These are phyloP conservation scores for Avahi laniger DNA, from an alignment of 2,797 vertebrate species.

Conservation along the genomic window DNA sequence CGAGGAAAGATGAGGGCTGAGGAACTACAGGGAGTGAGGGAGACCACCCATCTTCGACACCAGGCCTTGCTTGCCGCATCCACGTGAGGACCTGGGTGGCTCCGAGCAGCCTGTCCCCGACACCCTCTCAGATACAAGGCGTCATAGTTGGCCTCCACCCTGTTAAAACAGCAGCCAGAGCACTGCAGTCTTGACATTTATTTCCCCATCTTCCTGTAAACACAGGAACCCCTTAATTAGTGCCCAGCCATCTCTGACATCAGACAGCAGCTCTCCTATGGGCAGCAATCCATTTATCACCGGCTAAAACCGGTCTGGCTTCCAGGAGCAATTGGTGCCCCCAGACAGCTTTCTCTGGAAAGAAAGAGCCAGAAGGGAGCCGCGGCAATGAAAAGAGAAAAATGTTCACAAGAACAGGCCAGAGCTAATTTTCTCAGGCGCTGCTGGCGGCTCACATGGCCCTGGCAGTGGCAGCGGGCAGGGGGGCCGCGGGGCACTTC, in stretches of 20 bases:
- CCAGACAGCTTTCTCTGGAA: conserved; percentile 27
- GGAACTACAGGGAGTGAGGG: not conserved
- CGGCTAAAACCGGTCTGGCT: not conserved
- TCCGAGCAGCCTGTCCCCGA: not conserved
- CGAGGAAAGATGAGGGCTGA: not conserved
- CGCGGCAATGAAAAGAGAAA: not conserved
- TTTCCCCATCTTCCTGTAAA: conserved; percentile 62
- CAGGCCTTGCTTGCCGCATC: not conserved
- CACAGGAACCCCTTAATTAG: conserved; percentile 64
- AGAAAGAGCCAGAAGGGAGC: conserved; percentile 23
- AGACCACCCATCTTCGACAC: not conserved
- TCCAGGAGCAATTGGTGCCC: conserved; percentile 36
- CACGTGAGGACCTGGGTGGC: not conserved
- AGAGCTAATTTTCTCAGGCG: not conserved
- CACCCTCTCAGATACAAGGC: not conserved
- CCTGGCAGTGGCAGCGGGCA: not conserved
- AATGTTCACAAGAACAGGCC: not conserved
- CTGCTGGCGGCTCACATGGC: not conserved
- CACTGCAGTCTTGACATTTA: conserved; percentile 20
- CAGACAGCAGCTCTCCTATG: conserved; percentile 43
- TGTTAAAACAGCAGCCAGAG: not conserved
- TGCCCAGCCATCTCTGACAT: conserved; percentile 50
- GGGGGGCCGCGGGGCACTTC: not conserved
- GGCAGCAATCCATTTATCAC: conserved; percentile 40
- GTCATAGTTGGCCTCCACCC: not conserved